These are phyloP conservation scores for Pomacea maculata DNA, from an alignment of 1,140 invertebrate genomes.

Conservation along the genomic window DNA sequence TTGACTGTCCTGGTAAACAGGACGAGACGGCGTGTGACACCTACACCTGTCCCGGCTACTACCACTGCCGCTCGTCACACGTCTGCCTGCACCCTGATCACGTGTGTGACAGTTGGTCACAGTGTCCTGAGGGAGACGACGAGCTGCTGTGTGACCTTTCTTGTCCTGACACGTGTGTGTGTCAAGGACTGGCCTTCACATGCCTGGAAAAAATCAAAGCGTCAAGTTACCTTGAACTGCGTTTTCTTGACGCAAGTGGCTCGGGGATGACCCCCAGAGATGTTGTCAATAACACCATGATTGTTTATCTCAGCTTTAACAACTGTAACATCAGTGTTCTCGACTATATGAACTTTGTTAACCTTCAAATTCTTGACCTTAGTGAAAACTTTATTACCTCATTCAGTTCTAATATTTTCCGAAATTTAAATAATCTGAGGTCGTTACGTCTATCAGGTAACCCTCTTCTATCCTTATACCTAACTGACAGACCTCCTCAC, in stretches of 20 bases:
- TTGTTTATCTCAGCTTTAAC: constrained; percentile 8
- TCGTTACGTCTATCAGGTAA: not conserved
- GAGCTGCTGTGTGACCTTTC: constrained; percentile 12
- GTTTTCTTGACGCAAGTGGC: no score
- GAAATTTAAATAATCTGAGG: not conserved
- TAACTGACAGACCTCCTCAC: not conserved
- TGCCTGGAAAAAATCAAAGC: not conserved
- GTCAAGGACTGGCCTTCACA: not conserved
- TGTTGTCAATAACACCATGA: no score
- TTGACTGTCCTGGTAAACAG: not conserved
- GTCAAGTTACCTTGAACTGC: no score
- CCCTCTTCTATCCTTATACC: no score
- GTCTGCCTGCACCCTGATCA: constrained; percentile 1
- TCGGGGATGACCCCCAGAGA: no score
- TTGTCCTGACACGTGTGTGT: no score
- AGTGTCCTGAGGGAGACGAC: constrained; percentile 12
- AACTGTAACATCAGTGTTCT: not conserved
- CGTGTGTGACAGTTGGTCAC: no score
- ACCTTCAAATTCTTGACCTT: no score
- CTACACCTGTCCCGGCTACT: not conserved
- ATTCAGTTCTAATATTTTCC: not conserved
- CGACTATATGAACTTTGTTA: no score
- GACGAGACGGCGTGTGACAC: no score
- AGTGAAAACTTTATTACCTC: no score
- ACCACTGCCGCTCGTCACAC: constrained; percentile 1